A percentile compares a stretch with the other conserved stretches of the same genome.
phyloP scores from a whole-genome alignment of 2,797 vertebrate species.

The Coranthus polyacanthus region DNA sequence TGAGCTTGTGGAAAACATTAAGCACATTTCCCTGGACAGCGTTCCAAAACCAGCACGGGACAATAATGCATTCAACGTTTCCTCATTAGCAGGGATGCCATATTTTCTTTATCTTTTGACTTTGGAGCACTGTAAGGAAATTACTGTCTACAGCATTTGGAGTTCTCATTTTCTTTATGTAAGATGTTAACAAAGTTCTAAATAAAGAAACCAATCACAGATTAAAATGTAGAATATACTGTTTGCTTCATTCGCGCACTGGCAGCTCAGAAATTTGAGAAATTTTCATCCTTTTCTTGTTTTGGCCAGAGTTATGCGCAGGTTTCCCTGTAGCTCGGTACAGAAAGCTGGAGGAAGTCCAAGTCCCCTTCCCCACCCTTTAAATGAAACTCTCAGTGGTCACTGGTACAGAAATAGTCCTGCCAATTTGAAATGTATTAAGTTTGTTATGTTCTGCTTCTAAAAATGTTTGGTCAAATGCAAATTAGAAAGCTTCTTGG shows the following conservation, averaged over 20 bases:
- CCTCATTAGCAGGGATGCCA: constrained; percentile 17
- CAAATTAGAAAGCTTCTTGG: no score
- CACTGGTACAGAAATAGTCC: constrained; percentile 10
- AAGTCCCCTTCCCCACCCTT: constrained; percentile 58
- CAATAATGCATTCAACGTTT: constrained; percentile 51
- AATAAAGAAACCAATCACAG: neutral
- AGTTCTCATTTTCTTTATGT: constrained; percentile 10
- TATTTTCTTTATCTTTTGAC: constrained; percentile 29
- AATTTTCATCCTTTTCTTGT: constrained; percentile 25
- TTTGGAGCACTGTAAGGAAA: constrained; percentile 22
- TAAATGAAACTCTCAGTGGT: constrained; percentile 31
- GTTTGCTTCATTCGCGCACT: neutral
- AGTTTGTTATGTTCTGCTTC: no score
- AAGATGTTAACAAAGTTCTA: neutral
- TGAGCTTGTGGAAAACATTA: constrained; percentile 77
- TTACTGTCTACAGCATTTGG: constrained; percentile 5
- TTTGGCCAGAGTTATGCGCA: constrained; percentile 50
- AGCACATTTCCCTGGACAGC: constrained; percentile 70
- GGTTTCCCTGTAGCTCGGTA: constrained; percentile 59
- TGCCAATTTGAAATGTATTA: constrained; percentile 16
- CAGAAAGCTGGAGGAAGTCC: constrained; percentile 66
- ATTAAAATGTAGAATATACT: neutral
- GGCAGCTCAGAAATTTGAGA: constrained; percentile 22
- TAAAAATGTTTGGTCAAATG: no score
- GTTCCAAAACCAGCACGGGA: constrained; percentile 54